These are phyloP conservation scores for Drosophila anceps DNA, from an alignment of 2,888 invertebrate species.

Conservation along the genomic window DNA sequence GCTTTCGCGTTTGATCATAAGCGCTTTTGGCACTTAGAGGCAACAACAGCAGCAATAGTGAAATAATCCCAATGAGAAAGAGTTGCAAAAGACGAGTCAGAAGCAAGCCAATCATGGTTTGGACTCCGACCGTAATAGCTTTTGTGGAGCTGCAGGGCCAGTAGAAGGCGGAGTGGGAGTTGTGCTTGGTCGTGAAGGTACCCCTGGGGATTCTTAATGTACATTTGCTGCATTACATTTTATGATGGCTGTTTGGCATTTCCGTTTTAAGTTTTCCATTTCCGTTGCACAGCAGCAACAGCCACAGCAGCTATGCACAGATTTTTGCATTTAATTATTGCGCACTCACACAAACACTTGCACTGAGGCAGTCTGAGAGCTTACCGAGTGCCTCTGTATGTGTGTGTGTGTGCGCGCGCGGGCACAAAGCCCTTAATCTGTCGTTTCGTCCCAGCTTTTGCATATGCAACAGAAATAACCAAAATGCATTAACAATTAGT, in stretches of 20 bases:
- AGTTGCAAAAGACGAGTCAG: constrained; percentile 6
- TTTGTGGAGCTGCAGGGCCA: too few species aligned
- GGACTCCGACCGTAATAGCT: too few species aligned
- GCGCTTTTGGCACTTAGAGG: constrained; percentile 22
- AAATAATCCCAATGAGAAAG: constrained; percentile 5
- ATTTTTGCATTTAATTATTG: constrained; percentile 65
- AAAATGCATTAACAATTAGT: constrained; percentile 47
- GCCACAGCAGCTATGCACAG: constrained; percentile 32
- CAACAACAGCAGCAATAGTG: constrained; percentile 1
- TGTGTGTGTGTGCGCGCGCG: neutral
- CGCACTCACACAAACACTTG: constrained; percentile 1
- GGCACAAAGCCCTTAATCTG: constrained; percentile 42
- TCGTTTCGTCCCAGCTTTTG: constrained; percentile 9
- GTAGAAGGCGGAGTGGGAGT: neutral
- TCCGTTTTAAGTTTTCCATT: constrained; percentile 67
- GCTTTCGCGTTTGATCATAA: constrained; percentile 22
- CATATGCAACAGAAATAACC: constrained; percentile 26
- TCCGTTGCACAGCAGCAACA: constrained; percentile 49
- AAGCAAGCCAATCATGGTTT: neutral
- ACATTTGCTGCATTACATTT: constrained; percentile 61
- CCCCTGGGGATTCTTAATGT: constrained; percentile 35
- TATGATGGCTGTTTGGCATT: constrained; percentile 58
- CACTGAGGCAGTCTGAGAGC: neutral
- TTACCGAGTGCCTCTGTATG: neutral
- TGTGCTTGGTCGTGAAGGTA: neutral